phyloP scores from a whole-genome alignment of 2,113 vertebrate species.

The Clarias gariepinus region DNA sequence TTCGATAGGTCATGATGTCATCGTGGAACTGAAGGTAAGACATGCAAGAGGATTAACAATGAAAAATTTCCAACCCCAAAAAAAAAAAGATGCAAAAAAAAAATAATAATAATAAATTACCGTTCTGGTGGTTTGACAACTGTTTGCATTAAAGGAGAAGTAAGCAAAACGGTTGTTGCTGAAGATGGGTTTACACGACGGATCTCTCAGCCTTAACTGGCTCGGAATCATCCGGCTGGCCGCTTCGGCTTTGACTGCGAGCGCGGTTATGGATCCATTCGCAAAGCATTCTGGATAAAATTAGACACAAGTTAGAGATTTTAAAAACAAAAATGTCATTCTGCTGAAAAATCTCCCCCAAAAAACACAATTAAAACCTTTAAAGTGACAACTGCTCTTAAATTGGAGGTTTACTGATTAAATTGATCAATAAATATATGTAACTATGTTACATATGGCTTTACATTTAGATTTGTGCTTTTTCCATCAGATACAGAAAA shows the following conservation, averaged over 20 bases:
- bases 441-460: too few relatives aligned
- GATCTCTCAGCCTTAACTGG: conserved; percentile 66
- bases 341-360: neutral
- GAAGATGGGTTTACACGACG: conserved; percentile 65
- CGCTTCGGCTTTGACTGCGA: conserved; percentile 70
- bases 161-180: conserved; percentile 64
- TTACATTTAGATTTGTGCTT: too few relatives aligned
- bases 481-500: too few relatives aligned
- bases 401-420: neutral
- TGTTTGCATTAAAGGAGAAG: conserved; percentile 65
- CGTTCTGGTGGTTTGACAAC: conserved; percentile 71
- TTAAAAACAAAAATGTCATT: neutral
- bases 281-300: conserved; percentile 64
- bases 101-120: too few relatives aligned
- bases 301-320: neutral
- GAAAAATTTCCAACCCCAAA: too few relatives aligned
- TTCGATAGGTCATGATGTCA: conserved; percentile 69
- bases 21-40: conserved; percentile 64
- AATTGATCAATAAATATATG: neutral
- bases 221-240: conserved; percentile 56
- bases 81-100: too few relatives aligned
- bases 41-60: neutral
- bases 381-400: neutral
- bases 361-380: neutral
- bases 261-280: conserved; percentile 69